These are phyloP conservation scores for Mareca penelope DNA, from an alignment of 2,797 vertebrate species.

Conservation along the genomic window DNA sequence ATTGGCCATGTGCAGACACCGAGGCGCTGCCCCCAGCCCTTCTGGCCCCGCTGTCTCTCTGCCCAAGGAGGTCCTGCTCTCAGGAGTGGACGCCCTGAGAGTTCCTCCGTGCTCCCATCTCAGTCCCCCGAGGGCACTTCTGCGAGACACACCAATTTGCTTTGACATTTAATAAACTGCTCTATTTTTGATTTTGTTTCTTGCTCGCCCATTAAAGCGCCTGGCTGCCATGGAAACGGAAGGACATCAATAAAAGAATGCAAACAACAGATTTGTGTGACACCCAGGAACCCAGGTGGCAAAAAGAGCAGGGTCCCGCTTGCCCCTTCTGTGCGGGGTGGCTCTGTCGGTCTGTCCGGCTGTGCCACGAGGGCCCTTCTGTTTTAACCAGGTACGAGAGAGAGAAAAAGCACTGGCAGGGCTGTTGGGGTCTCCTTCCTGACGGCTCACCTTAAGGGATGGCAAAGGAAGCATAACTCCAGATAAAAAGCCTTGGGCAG, in stretches of 20 bases:
- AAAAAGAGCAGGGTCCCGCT: not conserved
- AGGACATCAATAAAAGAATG: not conserved
- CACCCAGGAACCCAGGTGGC: not conserved
- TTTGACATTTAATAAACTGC: not conserved
- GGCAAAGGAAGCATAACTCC: not conserved
- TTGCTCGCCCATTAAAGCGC: not conserved
- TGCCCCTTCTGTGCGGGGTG: not conserved
- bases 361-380: not conserved
- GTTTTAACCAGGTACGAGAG: not conserved
- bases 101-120: rapidly evolving
- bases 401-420: not conserved
- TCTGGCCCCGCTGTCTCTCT: not conserved
- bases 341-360: not conserved
- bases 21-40: not conserved
- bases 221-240: not conserved
- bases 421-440: not conserved
- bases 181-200: not conserved
- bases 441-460: not conserved
- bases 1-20: rapidly evolving
- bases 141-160: not conserved
- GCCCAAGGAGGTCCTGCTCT: not conserved
- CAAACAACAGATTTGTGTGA: not conserved
- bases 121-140: not conserved
- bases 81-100: rapidly evolving
- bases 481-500: not conserved